Evolutionary conservation across 1,140 invertebrate species (phyloP), one percentile per base, ranked within the genome.

Genomic region (Adelges cooleyi): DNA sequence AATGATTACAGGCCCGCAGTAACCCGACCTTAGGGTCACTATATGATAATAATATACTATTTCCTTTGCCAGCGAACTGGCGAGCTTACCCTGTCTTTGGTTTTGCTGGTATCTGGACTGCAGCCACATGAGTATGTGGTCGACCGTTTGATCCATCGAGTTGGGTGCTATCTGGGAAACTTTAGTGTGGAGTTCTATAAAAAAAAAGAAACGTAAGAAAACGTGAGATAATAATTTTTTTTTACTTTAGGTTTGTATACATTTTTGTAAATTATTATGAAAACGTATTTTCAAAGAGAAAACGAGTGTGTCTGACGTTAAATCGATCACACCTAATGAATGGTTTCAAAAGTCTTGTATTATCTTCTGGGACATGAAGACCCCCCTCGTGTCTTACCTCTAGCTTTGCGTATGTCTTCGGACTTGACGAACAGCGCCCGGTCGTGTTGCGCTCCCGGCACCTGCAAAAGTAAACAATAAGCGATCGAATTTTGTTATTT

Each of bases 41-140:
- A n/a, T n/a, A n/a, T n/a, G n/a, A n/a, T n/a, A n/a, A n/a, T n/a
- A n/a, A n/a, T n/a, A 40, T n/a, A 40, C n/a, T 10, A 40, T 40
- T 40, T 10, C 38, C 9, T 9, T 9, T n/a, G n/a, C 38, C 9
- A 10, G 38, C 44, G 20, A 48, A 17, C n/a, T 8, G n/a, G 8
- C n/a, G n/a, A 22, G 65, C 46, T 67, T 51, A 65, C 42, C 65
- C 27, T 15, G 46, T 38, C 52, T 42, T 33, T 65, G 49, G 49
- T 50, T 54, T 52, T 65, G 56, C n/a, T 65, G 40, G 46, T 69
- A 71, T 40, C 62, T 69, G 4, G 66, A 67, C 18, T 71, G 70
- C 6, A 71, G 33, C 70, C 70, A 71, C n/a, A 50, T 46, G 10
- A 71, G 59, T n/a, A 71, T 71, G 13, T 68, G 52, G 40, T 71